Evolutionary conservation across 2,888 invertebrate species (phyloP), one percentile per base, ranked within the genome.

Genomic region (Ormyrus pomaceus): DNA sequence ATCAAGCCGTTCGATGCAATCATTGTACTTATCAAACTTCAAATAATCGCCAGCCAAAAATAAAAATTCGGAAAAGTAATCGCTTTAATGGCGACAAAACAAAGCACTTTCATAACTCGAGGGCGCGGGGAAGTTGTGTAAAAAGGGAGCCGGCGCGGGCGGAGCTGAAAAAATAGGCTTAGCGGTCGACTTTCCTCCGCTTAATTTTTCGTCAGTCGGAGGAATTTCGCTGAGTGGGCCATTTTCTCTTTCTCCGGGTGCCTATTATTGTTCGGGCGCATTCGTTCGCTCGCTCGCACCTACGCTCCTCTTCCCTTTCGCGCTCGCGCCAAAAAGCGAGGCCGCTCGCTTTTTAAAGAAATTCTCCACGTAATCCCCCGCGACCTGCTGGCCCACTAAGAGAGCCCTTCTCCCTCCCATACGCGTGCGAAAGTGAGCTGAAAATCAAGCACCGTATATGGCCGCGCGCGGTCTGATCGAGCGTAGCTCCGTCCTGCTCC

Each of bases 401-500:
- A 34, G 4, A 66, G 53, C 69, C 45, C 45, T 50, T 8, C 64
- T 13, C 73, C 46, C 19, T 46, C 53, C 5, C 13, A 53, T 1
- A 6, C 45, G 55, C 68, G 46, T 50, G 69, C 86, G 84, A 85
- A 84, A 87, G 85, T 85, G 82, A 84, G 82, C 86, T 86, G 83
- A 85, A 85, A 88, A 86, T 86, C 81, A 76, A 84, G 82, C 75
- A 82, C 88, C 88, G 85, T 88, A 88, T 87, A 87, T 85, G 87
- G 87, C 73, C 82, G 5, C 74, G 46, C 64, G 45, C 64, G 64
- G 1, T 66, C 34, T 34, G 5, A 10, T n/a, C n/a, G 9, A 51
- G 19, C 48, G 50, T n/a, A 48, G 46, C 46, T 6, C 61, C 53
- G 34, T 53, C 71, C 4, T n/a, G 34, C 13, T 64, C 73, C 34